A percentile compares a stretch with the other conserved stretches of the same genome.
These are phyloP conservation scores for Cryptoprocta ferox DNA, from an alignment of 2,797 vertebrate species.

Conservation along the genomic window DNA sequence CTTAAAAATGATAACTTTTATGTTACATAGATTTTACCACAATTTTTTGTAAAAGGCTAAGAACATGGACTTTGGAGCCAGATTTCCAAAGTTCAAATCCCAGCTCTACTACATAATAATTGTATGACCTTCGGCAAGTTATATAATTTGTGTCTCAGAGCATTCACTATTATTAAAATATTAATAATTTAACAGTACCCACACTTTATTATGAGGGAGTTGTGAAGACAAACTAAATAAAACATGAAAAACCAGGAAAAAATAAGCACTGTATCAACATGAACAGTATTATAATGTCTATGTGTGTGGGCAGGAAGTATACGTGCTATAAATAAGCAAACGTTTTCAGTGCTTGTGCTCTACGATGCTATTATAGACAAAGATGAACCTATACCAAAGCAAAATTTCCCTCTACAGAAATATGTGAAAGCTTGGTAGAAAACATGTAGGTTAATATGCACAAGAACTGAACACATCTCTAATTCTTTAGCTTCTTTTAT, in stretches of 20 bases:
- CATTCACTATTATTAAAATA: neutral
- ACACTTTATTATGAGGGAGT: neutral
- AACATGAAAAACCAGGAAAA: slow-evolving; percentile 11
- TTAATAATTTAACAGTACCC: neutral
- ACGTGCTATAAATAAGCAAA: neutral
- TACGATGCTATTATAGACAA: neutral
- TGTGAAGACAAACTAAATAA: slow-evolving; percentile 38
- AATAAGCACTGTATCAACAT: neutral
- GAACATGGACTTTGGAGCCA: neutral
- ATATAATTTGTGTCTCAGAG: neutral
- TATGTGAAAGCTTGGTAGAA: neutral
- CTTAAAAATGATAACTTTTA: neutral
- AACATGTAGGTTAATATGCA: neutral
- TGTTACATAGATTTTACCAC: neutral
- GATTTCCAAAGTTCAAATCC: neutral
- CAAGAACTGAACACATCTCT: neutral
- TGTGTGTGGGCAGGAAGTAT: neutral
- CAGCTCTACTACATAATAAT: neutral
- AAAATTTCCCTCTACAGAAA: neutral
- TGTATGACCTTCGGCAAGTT: neutral
- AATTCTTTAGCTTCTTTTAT: slow-evolving; percentile 13
- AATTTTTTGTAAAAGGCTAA: neutral
- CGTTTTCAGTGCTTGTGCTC: neutral
- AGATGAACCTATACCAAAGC: neutral
- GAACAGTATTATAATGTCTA: neutral